phyloP scores from a whole-genome alignment of 1,140 invertebrate genomes.

The Atta cephalotes region DNA sequence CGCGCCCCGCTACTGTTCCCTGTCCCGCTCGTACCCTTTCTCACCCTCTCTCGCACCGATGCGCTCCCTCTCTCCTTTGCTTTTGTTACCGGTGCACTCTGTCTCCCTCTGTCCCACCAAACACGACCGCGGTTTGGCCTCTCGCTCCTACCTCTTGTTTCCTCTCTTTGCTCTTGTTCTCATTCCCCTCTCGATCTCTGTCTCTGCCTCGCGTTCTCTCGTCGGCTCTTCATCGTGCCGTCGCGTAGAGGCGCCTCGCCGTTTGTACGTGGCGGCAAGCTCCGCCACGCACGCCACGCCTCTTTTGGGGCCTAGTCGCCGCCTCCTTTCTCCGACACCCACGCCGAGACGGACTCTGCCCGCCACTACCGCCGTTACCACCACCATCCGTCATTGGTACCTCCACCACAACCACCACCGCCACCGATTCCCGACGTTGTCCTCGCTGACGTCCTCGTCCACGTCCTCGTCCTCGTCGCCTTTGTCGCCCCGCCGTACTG shows the following conservation, averaged over 20 bases:
- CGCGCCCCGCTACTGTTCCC: slow-evolving; percentile 64
- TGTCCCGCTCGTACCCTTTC: slow-evolving; percentile 61
- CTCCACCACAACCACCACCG: slow-evolving; percentile 49
- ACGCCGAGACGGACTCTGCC: slow-evolving; percentile 66
- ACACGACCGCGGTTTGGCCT: slow-evolving; percentile 46
- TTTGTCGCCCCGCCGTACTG: slow-evolving; percentile 50
- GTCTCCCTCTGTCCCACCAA: slow-evolving; percentile 38
- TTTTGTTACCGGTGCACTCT: slow-evolving; percentile 57
- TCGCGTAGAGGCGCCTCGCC: slow-evolving; percentile 68
- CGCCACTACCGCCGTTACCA: slow-evolving; percentile 50
- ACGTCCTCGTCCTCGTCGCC: slow-evolving; percentile 57
- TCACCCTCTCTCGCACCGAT: slow-evolving; percentile 37
- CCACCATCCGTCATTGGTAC: slow-evolving; percentile 1
- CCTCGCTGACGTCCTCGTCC: slow-evolving; percentile 65
- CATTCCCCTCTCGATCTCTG: not conserved
- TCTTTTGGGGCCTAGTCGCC: slow-evolving; percentile 76
- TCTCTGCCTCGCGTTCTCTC: slow-evolving; percentile 43
- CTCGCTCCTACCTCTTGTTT: slow-evolving; percentile 39
- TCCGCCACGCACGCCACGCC: slow-evolving; percentile 75
- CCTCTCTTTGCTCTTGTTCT: slow-evolving; percentile 36
- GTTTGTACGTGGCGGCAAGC: slow-evolving; percentile 63
- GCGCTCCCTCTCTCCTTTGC: slow-evolving; percentile 62
- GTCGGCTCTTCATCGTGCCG: slow-evolving; percentile 37
- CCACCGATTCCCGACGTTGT: slow-evolving; percentile 52
- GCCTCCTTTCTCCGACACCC: slow-evolving; percentile 80